phyloP scores from a whole-genome alignment of 2,888 invertebrate species.

The Malacosoma neustria region DNA sequence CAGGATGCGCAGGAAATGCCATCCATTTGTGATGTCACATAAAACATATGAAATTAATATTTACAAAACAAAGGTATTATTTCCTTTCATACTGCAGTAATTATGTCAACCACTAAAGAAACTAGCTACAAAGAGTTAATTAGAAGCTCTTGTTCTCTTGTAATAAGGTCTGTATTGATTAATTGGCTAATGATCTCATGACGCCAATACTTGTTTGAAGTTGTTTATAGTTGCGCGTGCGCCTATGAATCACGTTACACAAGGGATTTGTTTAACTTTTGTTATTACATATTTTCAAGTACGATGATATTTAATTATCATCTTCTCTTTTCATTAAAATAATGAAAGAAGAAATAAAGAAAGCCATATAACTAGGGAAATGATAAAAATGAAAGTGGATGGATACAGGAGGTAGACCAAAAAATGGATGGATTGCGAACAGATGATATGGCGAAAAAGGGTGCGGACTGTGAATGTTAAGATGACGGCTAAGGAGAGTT shows the following conservation, averaged over 20 bases:
- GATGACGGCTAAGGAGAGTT: too few species aligned
- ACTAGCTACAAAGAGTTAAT: constrained; percentile 10
- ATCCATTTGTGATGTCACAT: constrained; percentile 42
- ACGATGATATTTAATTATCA: too few species aligned
- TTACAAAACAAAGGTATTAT: constrained; percentile 40
- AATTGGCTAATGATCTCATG: constrained; percentile 7
- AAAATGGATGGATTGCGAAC: too few species aligned
- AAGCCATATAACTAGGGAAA: too few species aligned
- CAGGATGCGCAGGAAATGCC: constrained; percentile 42
- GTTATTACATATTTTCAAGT: too few species aligned
- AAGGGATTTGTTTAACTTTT: not conserved
- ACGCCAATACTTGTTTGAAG: constrained; percentile 4
- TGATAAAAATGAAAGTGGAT: too few species aligned
- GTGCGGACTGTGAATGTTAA: too few species aligned
- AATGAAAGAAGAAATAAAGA: too few species aligned
- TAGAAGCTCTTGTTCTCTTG: constrained; percentile 11
- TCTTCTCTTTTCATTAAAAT: too few species aligned
- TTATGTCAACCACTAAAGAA: constrained; percentile 20
- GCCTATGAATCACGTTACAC: constrained; percentile 3
- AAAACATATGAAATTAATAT: constrained; percentile 25
- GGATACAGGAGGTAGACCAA: too few species aligned
- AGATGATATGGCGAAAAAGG: too few species aligned
- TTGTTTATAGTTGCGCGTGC: constrained; percentile 2
- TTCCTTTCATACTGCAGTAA: constrained; percentile 21
- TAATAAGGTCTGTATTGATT: constrained; percentile 8